phyloP scores from a whole-genome alignment of 2,888 invertebrate species.

The Stictocephala bisonia region DNA sequence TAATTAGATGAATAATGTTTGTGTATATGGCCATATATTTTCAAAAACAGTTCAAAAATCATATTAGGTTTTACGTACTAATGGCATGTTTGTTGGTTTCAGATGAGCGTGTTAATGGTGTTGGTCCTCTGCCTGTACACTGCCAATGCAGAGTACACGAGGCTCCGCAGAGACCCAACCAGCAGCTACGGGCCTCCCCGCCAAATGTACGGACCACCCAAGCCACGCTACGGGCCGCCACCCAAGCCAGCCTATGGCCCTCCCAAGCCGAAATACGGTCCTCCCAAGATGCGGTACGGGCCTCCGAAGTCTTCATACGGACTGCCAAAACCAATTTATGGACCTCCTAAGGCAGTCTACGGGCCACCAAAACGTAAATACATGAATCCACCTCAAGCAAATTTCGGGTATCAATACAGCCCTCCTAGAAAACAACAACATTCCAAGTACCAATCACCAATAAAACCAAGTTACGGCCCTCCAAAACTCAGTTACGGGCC shows the following conservation, averaged over 20 bases:
- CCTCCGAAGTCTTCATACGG: constrained; percentile 60
- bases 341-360: constrained; percentile 57
- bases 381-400: constrained; percentile 58
- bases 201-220: constrained; percentile 53
- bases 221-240: constrained; percentile 53
- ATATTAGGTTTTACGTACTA: too few species aligned
- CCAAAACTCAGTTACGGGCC: constrained; percentile 57
- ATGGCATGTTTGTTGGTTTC: too few species aligned
- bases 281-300: constrained; percentile 60
- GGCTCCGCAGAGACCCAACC: constrained; percentile 62
- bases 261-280: constrained; percentile 60
- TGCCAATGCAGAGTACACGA: constrained; percentile 8
- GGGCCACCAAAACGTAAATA: constrained; percentile 59
- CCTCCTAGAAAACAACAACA: constrained; percentile 54
- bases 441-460: constrained; percentile 54
- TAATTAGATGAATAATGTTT: too few species aligned
- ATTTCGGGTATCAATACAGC: constrained; percentile 50
- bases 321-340: constrained; percentile 54
- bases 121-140: not conserved
- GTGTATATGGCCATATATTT: too few species aligned
- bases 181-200: constrained; percentile 53
- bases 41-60: too few species aligned
- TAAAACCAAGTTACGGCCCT: constrained; percentile 58
- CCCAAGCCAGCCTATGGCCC: constrained; percentile 60
- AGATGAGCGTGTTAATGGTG: constrained; percentile 9